Evolutionary conservation across 2,113 vertebrate genomes (phyloP), one percentile per base, ranked within the genome.

Genomic region (Cololabis saira): DNA sequence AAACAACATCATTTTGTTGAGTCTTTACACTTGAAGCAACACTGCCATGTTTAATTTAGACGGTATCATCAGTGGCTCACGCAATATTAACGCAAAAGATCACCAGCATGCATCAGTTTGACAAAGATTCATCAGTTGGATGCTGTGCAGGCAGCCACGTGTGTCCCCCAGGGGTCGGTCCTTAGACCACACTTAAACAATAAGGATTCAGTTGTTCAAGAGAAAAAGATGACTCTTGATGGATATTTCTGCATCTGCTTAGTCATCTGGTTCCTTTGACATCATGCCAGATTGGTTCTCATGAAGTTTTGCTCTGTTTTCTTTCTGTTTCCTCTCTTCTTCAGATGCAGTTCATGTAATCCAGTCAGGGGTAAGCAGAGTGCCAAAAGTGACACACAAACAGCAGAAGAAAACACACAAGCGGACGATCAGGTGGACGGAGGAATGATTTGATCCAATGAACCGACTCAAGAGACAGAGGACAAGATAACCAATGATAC

Each of bases 261-360:
- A 37, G 6, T 37, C 6, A 7, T 37, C 10, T 37, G 33, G 33
- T 37, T 37, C 33, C 3, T 1, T 7, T 37, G 33, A 37, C 33
- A 37, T 30, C 30, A 30, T 37, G 33, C 10, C 33, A 37, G 33
- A 9, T 7, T 37, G 33, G 10, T 37, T 37, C 33, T 37, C 6
- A 37, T 37, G 33, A 37, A 37, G 10, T 37, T 37, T 37, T 37
- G 3, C 33, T 11, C 33, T 37, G 12, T 51, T 51, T 51, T 24
- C 24, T 19, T 55, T 42, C 49, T 42, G 12, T 33, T 16, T 42
- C 42, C 13, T 42, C 0, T 6, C 41, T 18, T 24, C 13, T 81
- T 42, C 92, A 97, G 96, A 95, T 97, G 94, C 96, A 97, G 92
- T 97, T 97, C 62, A 96, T 97, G 96, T 97, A 95, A 92, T 92